Conservation (phyloP, 2,113 vertebrate species). For the Cephalopterus ornatus region DNA sequence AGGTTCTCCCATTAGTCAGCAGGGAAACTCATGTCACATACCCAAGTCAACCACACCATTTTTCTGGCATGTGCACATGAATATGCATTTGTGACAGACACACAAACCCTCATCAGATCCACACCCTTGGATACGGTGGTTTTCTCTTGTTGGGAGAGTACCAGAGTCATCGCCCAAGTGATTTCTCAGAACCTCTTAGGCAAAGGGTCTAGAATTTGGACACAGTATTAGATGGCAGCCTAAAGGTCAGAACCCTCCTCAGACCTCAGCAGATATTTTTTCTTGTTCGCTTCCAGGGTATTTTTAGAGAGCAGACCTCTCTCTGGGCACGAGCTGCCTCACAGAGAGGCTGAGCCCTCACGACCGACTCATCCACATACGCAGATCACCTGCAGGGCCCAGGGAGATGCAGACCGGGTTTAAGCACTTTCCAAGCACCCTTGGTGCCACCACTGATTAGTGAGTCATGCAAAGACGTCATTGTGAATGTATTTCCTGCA, state of each 20-base stretch:
- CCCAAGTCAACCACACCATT: not conserved
- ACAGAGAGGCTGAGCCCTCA: not conserved
- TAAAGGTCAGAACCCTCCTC: conserved; percentile 27
- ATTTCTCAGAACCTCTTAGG: not conserved
- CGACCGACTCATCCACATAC: not conserved
- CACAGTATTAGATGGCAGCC: conserved; percentile 31
- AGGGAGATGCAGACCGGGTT: not conserved
- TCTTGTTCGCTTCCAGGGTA: conserved; percentile 35
- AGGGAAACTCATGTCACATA: not conserved
- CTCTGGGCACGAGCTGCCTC: not conserved
- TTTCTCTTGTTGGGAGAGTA: not conserved
- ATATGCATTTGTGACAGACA: not conserved
- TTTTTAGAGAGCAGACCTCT: conserved; percentile 47
- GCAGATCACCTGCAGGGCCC: not conserved
- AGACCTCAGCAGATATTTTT: conserved; percentile 41
- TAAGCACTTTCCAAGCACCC: not conserved
- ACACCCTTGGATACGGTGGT: rapidly evolving
- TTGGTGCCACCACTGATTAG: conserved; percentile 13
- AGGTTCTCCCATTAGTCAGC: not conserved
- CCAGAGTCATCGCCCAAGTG: not conserved
- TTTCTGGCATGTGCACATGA: not conserved
- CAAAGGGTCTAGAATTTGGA: not conserved
- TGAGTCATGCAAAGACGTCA: conserved; percentile 38
- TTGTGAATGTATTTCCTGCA: not conserved
- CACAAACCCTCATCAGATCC: not conserved